Evolutionary conservation across 1,140 invertebrate genomes (phyloP), one percentile per base, ranked within the genome.

Genomic region (Trichogramma pretiosum): DNA sequence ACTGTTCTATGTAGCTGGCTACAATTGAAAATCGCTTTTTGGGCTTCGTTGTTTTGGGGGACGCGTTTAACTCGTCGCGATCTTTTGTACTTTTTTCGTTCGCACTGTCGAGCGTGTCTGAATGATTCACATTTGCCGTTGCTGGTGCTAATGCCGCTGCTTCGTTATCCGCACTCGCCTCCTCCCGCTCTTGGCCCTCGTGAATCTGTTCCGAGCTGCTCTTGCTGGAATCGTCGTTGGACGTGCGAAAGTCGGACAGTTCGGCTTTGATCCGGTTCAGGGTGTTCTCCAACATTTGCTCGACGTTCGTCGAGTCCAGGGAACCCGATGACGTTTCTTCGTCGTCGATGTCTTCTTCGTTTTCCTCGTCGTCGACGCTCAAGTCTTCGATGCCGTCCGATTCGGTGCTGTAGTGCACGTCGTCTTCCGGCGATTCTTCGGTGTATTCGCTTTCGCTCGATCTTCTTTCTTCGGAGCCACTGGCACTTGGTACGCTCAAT

Each of bases 21-120:
- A 72, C 68, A 10, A 72, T 62, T 13, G 69, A 72, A 48, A 68
- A 70, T 41, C 63, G 55, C 53, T 68, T 69, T 28, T 59, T 63
- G 16, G 56, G 56, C 34, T 60, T 57, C 34, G 42, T 17, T 55
- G 21, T 44, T 43, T 21, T 60, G 54, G 43, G 51, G 45, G 19
- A 50, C 48, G 50, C 56, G 21, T 26, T 21, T 17, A 46, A 26
- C 14, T 50, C 52, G 9, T 52, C 54, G n/a, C 49, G 50, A 18
- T 55, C 48, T 10, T 61, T 57, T 5, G 44, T 50, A 23, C 47
- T 48, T 37, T 38, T 55, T 41, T 48, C 37, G n/a, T n/a, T n/a
- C n/a, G n/a, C n/a, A n/a, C n/a, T n/a, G n/a, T n/a, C n/a, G n/a
- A n/a, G n/a, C 46, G 7, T 48, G 5, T 5, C 5, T 7, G 5